Evolutionary conservation across 2,888 invertebrate species (phyloP).

Genomic region (Aphidius colemani): DNA sequence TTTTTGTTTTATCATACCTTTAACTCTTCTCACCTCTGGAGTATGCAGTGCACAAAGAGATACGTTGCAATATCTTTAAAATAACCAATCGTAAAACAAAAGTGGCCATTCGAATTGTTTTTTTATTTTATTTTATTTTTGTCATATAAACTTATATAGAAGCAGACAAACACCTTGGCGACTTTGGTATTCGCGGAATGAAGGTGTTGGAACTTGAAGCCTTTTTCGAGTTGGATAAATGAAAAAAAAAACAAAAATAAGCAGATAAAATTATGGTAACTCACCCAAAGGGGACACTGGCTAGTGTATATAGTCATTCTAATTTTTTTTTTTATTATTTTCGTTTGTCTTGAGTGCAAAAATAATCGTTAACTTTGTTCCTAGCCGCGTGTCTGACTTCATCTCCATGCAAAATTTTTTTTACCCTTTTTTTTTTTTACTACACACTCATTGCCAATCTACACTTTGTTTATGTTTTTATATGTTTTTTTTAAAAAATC

Average conservation of each 20-base stretch:
- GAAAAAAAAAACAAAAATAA: constrained; percentile 29
- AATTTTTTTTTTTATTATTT: constrained; percentile 13
- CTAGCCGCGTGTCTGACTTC: constrained; percentile 35
- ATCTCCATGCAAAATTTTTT: neutral
- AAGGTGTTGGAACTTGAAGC: constrained; percentile 39
- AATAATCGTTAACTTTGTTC: constrained; percentile 52
- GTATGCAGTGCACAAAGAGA: constrained; percentile 18
- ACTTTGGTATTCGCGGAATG: constrained; percentile 40
- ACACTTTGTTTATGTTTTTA: constrained; percentile 7
- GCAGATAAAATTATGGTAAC: constrained; percentile 39
- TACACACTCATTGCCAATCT: neutral
- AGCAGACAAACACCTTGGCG: neutral
- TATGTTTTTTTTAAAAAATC: constrained; percentile 1
- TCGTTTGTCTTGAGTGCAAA: constrained; percentile 41
- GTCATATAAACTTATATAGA: no score
- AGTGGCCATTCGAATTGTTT: constrained; percentile 24
- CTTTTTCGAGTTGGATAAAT: constrained; percentile 30
- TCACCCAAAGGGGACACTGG: constrained; percentile 32
- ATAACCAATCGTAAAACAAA: constrained; percentile 7
- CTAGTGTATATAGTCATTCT: constrained; percentile 19
- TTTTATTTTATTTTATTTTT: constrained; percentile 24
- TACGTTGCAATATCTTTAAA: constrained; percentile 22
- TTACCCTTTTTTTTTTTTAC: constrained; percentile 5
- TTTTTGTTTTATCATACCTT: neutral
- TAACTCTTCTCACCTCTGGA: neutral